Evolutionary conservation across 2,797 vertebrate species (phyloP).

Genomic region (Eutrigla gurnardus): DNA sequence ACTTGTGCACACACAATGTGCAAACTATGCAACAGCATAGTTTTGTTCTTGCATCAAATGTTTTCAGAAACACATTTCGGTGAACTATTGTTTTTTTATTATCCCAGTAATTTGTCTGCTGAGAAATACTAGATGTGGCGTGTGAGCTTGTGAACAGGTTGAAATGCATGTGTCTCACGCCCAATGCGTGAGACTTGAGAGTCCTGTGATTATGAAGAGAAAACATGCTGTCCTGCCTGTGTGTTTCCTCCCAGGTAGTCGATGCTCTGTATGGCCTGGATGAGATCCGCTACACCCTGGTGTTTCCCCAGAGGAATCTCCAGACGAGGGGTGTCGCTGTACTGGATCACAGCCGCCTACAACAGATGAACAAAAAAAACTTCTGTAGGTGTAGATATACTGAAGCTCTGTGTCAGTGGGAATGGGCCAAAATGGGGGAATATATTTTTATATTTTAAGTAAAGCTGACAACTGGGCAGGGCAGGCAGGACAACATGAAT

Average conservation of each 20-base stretch:
- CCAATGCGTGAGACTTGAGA: too few relatives aligned
- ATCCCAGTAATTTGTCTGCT: too few relatives aligned
- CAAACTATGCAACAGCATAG: too few relatives aligned
- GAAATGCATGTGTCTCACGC: too few relatives aligned
- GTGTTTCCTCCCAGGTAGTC: constrained; percentile 87
- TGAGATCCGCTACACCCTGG: constrained; percentile 73
- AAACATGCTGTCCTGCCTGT: constrained; percentile 57
- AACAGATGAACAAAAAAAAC: neutral
- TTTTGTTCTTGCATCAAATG: too few relatives aligned
- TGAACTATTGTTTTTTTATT: too few relatives aligned
- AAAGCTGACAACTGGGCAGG: neutral
- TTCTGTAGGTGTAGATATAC: neutral
- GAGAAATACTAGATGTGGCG: too few relatives aligned
- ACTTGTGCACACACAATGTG: too few relatives aligned
- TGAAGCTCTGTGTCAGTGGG: neutral
- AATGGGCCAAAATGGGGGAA: neutral
- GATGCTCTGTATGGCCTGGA: constrained; percentile 79
- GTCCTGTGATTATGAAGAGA: neutral
- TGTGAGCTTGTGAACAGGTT: too few relatives aligned
- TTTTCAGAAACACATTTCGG: too few relatives aligned
- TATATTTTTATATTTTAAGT: neutral
- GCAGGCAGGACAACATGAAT: too few relatives aligned
- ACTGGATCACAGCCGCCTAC: constrained; percentile 85
- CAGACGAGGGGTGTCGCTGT: constrained; percentile 86
- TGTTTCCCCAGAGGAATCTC: constrained; percentile 84